These are phyloP conservation scores for Rhogogaster chlorosoma DNA, from an alignment of 2,888 invertebrate species.

Conservation along the genomic window DNA sequence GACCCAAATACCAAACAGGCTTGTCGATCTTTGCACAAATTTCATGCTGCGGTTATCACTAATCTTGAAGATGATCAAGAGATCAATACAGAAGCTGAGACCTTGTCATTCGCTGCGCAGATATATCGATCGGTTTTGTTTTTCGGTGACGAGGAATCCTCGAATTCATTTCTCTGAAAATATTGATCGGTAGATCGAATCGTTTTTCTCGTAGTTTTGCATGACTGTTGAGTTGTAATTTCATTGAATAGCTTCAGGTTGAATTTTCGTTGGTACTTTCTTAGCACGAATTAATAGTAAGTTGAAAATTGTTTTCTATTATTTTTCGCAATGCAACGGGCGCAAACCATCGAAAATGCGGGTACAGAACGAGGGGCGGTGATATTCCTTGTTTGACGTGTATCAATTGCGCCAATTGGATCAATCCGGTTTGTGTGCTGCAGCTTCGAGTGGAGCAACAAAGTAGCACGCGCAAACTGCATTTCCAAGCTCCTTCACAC, in stretches of 20 bases:
- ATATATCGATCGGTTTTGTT: no score
- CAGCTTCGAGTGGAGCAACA: not conserved
- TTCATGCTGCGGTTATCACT: not conserved
- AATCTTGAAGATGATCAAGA: not conserved
- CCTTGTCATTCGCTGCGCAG: no score
- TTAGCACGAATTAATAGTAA: not conserved
- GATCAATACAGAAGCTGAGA: not conserved
- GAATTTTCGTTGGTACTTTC: no score
- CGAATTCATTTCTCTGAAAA: no score
- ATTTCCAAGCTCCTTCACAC: not conserved
- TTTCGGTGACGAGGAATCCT: no score
- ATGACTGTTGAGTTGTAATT: no score
- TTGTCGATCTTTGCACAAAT: not conserved
- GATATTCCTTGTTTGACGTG: slow-evolving; percentile 13
- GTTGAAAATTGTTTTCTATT: not conserved
- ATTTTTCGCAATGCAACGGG: not conserved
- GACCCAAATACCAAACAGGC: slow-evolving; percentile 39
- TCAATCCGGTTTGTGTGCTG: slow-evolving; percentile 13
- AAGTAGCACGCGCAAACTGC: not conserved
- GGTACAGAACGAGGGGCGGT: not conserved
- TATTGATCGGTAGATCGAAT: no score
- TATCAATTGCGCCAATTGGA: slow-evolving; percentile 33
- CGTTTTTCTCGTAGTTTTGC: not conserved
- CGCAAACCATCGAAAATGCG: not conserved
- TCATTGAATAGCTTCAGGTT: no score